Conservation (phyloP, 2,113 vertebrate genomes). For the Rhinoptilus africanus region DNA sequence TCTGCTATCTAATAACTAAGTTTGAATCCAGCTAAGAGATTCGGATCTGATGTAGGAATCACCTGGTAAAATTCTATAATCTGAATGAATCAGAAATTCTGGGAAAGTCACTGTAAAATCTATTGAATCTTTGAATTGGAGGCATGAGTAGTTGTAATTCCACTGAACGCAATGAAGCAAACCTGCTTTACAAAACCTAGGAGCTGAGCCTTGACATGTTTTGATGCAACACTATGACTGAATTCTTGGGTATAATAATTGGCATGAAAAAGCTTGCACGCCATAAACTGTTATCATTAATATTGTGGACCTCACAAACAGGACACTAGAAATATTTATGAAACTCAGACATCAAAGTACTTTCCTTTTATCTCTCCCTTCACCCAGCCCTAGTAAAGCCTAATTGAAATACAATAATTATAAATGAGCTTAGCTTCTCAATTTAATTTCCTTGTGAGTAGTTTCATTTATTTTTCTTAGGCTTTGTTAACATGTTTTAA, state of each 20-base stretch:
- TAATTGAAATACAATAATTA: conserved; percentile 86
- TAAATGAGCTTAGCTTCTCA: conserved; percentile 78
- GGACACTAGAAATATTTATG: conserved; percentile 70
- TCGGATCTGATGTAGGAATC: not conserved
- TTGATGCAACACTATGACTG: not conserved
- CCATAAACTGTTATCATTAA: conserved; percentile 42
- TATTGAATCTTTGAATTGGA: not conserved
- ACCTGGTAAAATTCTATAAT: not conserved
- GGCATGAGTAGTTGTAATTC: not conserved
- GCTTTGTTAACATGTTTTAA: conserved; percentile 80
- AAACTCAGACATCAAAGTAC: conserved; percentile 53
- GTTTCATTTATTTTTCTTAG: conserved; percentile 76
- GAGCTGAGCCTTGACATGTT: not conserved
- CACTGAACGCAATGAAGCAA: not conserved
- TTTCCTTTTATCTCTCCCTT: conserved; percentile 72
- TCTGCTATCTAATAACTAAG: not conserved
- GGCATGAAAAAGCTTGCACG: not conserved
- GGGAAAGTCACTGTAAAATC: not conserved
- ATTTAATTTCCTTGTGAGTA: conserved; percentile 78
- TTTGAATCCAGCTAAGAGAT: not conserved
- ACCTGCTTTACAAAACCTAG: not conserved
- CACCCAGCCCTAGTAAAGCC: conserved; percentile 61
- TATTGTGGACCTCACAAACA: conserved; percentile 21
- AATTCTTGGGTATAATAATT: not conserved
- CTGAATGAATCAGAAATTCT: not conserved